Percentiles rank a stretch among this genome's conserved stretches.
Evolutionary conservation across 1,140 invertebrate genomes (phyloP).

Genomic region (Bombus breviceps): DNA sequence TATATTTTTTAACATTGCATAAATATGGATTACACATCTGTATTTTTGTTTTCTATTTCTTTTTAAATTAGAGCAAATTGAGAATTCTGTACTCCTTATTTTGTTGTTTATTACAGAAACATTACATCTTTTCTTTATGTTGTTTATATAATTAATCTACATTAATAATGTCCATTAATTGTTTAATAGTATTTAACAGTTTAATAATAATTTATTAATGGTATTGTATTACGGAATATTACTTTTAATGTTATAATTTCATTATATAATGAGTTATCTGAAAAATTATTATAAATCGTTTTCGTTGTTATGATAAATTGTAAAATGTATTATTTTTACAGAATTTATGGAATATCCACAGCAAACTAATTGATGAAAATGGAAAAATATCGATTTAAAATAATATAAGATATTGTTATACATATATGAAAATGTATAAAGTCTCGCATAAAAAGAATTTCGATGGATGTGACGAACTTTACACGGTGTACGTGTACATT

Average conservation of each 20-base stretch:
- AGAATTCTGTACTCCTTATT: background rate
- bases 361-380: slow-evolving; percentile 78
- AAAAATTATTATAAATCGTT: background rate
- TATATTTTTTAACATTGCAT: slow-evolving; percentile 17
- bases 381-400: slow-evolving; percentile 15
- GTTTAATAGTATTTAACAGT: background rate
- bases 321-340: slow-evolving; percentile 71
- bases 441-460: background rate
- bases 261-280: background rate
- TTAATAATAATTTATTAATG: background rate
- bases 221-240: background rate
- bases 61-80: slow-evolving; percentile 1
- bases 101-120: background rate
- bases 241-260: background rate
- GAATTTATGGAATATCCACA: slow-evolving; percentile 82
- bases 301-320: background rate
- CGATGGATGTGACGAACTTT: slow-evolving; percentile 2
- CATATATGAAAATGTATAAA: slow-evolving; percentile 5
- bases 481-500: background rate
- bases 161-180: background rate
- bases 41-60: slow-evolving; percentile 31
- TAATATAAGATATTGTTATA: slow-evolving; percentile 20
- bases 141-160: background rate
- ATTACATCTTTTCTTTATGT: background rate
- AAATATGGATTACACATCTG: slow-evolving; percentile 17